Evolutionary conservation across 2,113 vertebrate species (phyloP).

Genomic region (Hypomesus transpacificus): DNA sequence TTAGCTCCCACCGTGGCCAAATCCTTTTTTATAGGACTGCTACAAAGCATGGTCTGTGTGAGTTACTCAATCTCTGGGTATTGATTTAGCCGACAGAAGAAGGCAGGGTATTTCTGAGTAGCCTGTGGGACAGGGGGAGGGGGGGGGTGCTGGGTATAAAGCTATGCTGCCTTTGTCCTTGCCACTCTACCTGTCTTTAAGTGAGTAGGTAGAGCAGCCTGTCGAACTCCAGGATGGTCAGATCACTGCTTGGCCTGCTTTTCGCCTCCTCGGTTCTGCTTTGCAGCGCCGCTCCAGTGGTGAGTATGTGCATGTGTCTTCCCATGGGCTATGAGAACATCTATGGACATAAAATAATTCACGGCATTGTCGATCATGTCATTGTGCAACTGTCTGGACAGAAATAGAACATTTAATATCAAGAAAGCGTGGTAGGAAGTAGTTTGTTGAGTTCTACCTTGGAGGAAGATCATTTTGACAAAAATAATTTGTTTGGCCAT

Average conservation of each 20-base stretch:
- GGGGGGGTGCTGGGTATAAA: background rate
- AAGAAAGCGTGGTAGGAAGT: too few relatives aligned
- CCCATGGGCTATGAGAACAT: background rate
- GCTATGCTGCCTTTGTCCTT: background rate
- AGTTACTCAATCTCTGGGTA: constrained; percentile 16
- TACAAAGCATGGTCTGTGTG: constrained; percentile 11
- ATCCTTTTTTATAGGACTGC: background rate
- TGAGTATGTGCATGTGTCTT: constrained; percentile 25
- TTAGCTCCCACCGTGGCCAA: background rate
- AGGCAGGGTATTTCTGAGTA: background rate
- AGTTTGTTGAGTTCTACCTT: too few relatives aligned
- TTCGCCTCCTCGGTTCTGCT: constrained; percentile 20
- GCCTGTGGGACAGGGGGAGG: too few relatives aligned
- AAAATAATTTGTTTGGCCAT: too few relatives aligned
- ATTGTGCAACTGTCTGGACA: too few relatives aligned
- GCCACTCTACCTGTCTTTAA: background rate
- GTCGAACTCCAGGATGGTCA: constrained; percentile 29
- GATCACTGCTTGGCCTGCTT: constrained; percentile 15
- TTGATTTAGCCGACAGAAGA: constrained; percentile 13
- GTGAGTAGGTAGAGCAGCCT: background rate
- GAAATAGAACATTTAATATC: too few relatives aligned
- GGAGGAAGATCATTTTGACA: too few relatives aligned
- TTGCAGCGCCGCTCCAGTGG: constrained; percentile 39
- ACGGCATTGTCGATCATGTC: too few relatives aligned
- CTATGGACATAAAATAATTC: too few relatives aligned